These are phyloP conservation scores for Helicoverpa zea DNA, from an alignment of 1,140 invertebrate genomes.

Conservation along the genomic window DNA sequence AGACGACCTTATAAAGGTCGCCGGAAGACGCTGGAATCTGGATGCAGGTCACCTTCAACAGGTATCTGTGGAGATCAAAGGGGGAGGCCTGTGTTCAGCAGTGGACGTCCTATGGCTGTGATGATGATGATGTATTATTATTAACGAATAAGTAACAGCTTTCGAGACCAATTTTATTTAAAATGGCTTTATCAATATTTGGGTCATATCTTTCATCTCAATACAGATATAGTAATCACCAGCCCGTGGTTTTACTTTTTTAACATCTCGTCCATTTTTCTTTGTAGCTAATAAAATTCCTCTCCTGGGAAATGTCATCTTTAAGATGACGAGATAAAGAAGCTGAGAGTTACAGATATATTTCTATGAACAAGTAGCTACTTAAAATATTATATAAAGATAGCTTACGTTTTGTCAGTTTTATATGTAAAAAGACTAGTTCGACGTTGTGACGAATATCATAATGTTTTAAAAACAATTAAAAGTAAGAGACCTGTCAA, in stretches of 20 bases:
- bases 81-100: too few relatives aligned
- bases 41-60: too few relatives aligned
- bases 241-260: background rate
- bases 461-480: too few relatives aligned
- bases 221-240: background rate
- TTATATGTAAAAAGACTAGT: too few relatives aligned
- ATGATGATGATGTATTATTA: too few relatives aligned
- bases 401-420: background rate
- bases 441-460: too few relatives aligned
- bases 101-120: too few relatives aligned
- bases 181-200: background rate
- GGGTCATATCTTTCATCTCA: background rate
- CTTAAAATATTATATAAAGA: background rate
- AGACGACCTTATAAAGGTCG: too few relatives aligned
- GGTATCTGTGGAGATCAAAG: too few relatives aligned
- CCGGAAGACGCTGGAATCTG: too few relatives aligned
- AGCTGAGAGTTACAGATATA: background rate
- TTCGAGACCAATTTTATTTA: background rate
- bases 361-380: background rate
- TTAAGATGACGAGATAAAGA: conserved; percentile 3
- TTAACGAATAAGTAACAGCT: too few relatives aligned
- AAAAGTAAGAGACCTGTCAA: too few relatives aligned
- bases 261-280: background rate
- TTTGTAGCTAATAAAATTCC: background rate
- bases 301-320: background rate